Base-by-base conservation (phyloP, 2,797 vertebrate genomes). In the Heliangelus exortis region DNA sequence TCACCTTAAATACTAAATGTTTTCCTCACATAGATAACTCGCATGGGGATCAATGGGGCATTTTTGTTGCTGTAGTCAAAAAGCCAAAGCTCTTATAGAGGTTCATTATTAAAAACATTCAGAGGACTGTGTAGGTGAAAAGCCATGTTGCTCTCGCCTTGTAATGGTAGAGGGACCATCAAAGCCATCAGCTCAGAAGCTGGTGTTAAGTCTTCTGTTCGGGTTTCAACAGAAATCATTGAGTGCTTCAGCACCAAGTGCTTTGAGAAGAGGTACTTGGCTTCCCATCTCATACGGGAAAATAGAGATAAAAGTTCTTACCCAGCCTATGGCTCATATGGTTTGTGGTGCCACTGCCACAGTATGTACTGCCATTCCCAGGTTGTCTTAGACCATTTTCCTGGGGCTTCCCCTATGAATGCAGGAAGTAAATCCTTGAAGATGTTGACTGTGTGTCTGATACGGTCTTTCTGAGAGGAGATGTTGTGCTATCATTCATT, bases 151-250 rank as follows among this genome's bases (percentile, higher is more conserved):
- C 21, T 50, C 31, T 61, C 10, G 0, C 51, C 31, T 25, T 47
- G 50, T 57, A 58, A 15, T 17, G 59, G 41, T 33, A 25, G 0
- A 0, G 26, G 21, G n/a, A 47, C 15, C 26, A 10, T 41, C 39
- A 26, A 65, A 81, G 53, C n/a, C n/a, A 4, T 39, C 74, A 17
- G 34, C 72, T 89, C 59, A 28, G n/a, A 23, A 61, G 26, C 15
- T 87, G 74, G 20, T 9, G 8, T 1, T 33, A 41, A 41, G 17
- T 41, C 33, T 67, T 75, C 39, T 41, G 14, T 41, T 41, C 39
- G 39, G 39, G 39, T 41, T 41, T 41, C 39, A 41, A 14, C 14
- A 41, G 39, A 41, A 41, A 41, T 41, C 39, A 14, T 41, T 14
- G 39, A 41, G 39, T 41, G 39, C 39, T 41, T 41, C 39, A 41